These are phyloP conservation scores for Lepus townsendii DNA, from an alignment of 2,797 vertebrate species.

Conservation along the genomic window DNA sequence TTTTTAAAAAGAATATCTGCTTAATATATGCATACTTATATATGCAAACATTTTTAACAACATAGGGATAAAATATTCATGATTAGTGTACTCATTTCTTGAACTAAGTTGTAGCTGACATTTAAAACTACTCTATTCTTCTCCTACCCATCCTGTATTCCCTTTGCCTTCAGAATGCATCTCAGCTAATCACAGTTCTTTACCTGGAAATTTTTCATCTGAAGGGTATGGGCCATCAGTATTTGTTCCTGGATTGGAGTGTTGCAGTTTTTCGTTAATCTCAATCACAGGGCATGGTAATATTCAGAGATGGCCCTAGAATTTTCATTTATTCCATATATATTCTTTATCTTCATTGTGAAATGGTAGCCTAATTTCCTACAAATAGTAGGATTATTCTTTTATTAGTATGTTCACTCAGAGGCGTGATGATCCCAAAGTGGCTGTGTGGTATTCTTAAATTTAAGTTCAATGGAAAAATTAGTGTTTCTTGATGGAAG, in stretches of 20 bases:
- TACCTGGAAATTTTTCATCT: neutral
- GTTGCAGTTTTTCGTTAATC: neutral
- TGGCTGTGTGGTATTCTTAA: neutral
- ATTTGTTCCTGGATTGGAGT: neutral
- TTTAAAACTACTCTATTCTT: neutral
- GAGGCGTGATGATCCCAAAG: no score
- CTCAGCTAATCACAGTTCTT: neutral
- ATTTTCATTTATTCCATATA: neutral
- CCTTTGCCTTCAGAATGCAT: neutral
- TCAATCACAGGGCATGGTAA: neutral
- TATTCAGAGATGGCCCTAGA: neutral
- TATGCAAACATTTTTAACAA: neutral
- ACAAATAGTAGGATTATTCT: no score
- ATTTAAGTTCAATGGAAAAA: neutral
- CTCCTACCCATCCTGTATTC: neutral
- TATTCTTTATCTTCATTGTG: neutral
- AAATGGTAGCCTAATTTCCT: neutral
- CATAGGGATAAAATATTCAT: neutral
- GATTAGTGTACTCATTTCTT: neutral
- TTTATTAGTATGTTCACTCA: no score
- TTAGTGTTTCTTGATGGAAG: neutral
- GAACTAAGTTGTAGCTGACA: neutral
- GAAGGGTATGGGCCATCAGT: neutral
- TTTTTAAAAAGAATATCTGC: no score
- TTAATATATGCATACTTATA: no score